Evolutionary conservation across 2,888 invertebrate species (phyloP), one percentile per base, ranked within the genome.

Genomic region (Oscheius sp.): DNA sequence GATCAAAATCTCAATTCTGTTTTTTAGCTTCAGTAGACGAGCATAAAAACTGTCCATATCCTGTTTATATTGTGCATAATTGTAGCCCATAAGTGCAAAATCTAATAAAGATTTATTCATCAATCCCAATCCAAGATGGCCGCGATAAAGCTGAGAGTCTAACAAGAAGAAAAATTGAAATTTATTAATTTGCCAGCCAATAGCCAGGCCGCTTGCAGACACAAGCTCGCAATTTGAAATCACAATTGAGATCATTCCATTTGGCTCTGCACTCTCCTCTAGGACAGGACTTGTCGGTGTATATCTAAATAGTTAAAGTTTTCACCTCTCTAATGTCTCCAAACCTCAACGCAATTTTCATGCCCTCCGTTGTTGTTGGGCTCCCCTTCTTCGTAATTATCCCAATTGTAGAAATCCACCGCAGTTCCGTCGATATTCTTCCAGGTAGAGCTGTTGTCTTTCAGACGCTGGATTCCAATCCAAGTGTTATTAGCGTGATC

Each of bases 21-120:
- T 48, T 4, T 48, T 6, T 48, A 3, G 3, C 23, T 48, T 20
- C 48, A 8, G 6, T 17, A 8, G 8, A 12, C 20, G n/a, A n/a
- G 12, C n/a, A n/a, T 46, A 12, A 46, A 46, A 46, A 10, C 48
- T 48, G 27, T 48, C 23, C 48, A 48, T 48, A 48, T 48, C 48
- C 27, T 12, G n/a, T n/a, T 23, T 17, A 20, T 48, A 3, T 23
- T 48, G 25, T 23, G 23, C 12, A 48, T 20, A 48, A 4, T 48
- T 48, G 23, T 48, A 48, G 1, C 48, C 25, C 12, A 25, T 48
- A 48, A 48, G 42, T 10, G 42, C 42, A 20, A 42, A 20, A 42
- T 42, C 20, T 48, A 48, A 48, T 48, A 48, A 48, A 48, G 48
- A 48, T n/a, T 48, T 42, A 42, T 37, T 15, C 20, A 20, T 10